Evolutionary conservation across 2,888 invertebrate genomes (phyloP), one percentile per base, ranked within the genome.

Genomic region (Erebia palarica): DNA sequence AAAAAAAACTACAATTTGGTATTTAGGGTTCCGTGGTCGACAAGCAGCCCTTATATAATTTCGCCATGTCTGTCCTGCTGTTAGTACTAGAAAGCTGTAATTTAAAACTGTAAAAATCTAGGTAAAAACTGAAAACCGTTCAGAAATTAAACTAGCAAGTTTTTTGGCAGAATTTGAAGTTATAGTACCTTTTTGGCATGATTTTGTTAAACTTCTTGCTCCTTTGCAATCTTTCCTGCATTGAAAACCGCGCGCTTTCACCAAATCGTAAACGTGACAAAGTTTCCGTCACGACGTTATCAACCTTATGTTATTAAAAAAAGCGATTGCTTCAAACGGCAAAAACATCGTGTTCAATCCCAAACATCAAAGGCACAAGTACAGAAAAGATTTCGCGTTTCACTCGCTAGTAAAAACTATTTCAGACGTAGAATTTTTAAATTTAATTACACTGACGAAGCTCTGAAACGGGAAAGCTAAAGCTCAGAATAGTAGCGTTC

Each of bases 161-260:
- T 47, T 47, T 47, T 47, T 47, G 47, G 13, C 47, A 11, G 47
- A 47, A 13, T 47, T 47, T 47, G 47, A 13, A 11, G 13, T 44
- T 47, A 47, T 7, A 51, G 51, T 4, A 59, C 10, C n/a, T 64
- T 51, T 49, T 51, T 13, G 18, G 18, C 10, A 13, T 14, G 36
- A 59, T 36, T 2, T 16, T 53, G 14, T 9, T 53, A 11, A 47
- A 9, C 49, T 63, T 47, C 63, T 49, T 49, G 14, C 11, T 60
- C 11, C 44, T 18, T 18, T 18, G 7, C 47, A 61, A 47, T 61
- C 18, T 49, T 13, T 49, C 7, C n/a, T 14, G 27, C 8, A 16
- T 10, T 16, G 16, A 60, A 60, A 60, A 44, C 10, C 36, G n/a
- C 59, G 36, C 59, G 9, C 59, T 59, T 59, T 36, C 58, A 59